Evolutionary conservation across 2,113 vertebrate genomes (phyloP), one percentile per base, ranked within the genome.

Genomic region (Anolis sagrei): DNA sequence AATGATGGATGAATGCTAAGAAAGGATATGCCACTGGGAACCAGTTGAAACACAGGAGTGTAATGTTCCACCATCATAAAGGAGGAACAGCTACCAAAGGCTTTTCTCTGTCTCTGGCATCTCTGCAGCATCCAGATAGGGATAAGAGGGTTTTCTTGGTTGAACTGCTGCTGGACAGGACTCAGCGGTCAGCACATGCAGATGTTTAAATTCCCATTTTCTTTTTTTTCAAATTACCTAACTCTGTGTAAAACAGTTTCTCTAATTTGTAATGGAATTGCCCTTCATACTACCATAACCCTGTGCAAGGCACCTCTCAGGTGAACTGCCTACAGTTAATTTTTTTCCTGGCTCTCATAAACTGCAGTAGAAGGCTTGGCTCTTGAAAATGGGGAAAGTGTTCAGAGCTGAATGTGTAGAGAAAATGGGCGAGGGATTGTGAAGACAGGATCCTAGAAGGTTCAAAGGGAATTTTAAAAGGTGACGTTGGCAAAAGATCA

Each of bases 1-100:
- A 87, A 72, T 82, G 36, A 49, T 72, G 58, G 39, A 77, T 72
- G 25, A 49, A 49, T 49, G 51, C 51, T 64, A 77, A 34, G 58
- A 39, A 83, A 27, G 68, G 16, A 1, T 11, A 19, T 78, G 16
- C 66, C 66, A 36, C 68, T 82, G 74, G 36, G 39, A 79, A 49
- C 51, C 54, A 39, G 34, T 29, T 29, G 58, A 58, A 69, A 66
- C 58, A 34, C n/a, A 76, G 73, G 64, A 70, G 44, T 44, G 19
- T 62, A 77, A 39, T 1, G 2, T 14, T 64, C 73, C 54, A 48
- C 5, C 19, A 27, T 58, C 25, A 19, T 29, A 39, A 4, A 39
- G n/a, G 8, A 44, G 54, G 70, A 73, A 62, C 34, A 62, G 11
- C 27, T 54, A 32, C n/a, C 34, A 21, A 39, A 51, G 36, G 48